phyloP scores from a whole-genome alignment of 1,140 invertebrate genomes.

The Drosophila micromelanica region DNA sequence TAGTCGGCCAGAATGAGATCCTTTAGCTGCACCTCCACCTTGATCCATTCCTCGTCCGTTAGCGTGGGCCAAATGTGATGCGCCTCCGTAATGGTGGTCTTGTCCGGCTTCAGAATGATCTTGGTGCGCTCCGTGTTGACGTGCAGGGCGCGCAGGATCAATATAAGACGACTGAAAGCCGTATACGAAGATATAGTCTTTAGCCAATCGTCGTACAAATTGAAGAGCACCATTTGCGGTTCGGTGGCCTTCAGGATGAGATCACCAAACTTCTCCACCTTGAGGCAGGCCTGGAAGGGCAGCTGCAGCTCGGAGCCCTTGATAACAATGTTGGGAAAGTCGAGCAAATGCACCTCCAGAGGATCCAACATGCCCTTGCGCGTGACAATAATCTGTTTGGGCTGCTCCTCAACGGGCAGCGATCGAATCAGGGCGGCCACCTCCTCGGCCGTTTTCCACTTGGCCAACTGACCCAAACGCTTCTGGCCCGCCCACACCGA shows the following conservation, averaged over 20 bases:
- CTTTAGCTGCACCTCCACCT: constrained; percentile 99
- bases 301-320: constrained; percentile 99
- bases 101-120: constrained; percentile 99
- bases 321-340: constrained; percentile 99
- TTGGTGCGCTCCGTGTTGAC: constrained; percentile 99
- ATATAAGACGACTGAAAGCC: constrained; percentile 98
- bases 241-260: constrained; percentile 99
- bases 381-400: constrained; percentile 99
- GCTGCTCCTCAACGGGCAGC: constrained; percentile 99
- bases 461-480: constrained; percentile 96
- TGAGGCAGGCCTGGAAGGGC: constrained; percentile 98
- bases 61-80: constrained; percentile 99
- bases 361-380: constrained; percentile 99
- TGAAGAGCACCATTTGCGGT: constrained; percentile 99
- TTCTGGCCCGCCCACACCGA: constrained; percentile 99
- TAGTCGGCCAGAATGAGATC: constrained; percentile 99
- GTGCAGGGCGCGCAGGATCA: constrained; percentile 98
- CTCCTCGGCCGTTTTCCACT: constrained; percentile 99
- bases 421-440: constrained; percentile 99
- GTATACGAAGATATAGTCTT: constrained; percentile 98
- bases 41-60: constrained; percentile 99
- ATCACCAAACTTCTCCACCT: constrained; percentile 99
- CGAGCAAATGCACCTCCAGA: constrained; percentile 98
- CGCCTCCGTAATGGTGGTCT: constrained; percentile 98
- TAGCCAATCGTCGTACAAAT: constrained; percentile 99